Evolutionary conservation across 2,113 vertebrate genomes (phyloP), one percentile per base, ranked within the genome.

Genomic region (Istiophorus platypterus): DNA sequence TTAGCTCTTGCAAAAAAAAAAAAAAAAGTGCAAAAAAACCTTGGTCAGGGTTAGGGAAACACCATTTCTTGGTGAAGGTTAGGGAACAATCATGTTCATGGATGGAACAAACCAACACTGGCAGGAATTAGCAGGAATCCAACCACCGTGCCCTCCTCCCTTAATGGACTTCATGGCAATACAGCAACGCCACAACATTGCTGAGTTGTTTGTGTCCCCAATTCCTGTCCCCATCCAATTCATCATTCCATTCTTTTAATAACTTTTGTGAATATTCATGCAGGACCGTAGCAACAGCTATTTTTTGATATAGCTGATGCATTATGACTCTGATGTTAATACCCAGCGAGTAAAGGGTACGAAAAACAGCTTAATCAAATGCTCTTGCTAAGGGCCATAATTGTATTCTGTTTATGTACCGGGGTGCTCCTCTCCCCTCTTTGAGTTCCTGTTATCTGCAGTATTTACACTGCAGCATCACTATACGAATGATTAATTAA

Each of bases 331-430:
- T 80, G 68, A 87, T 71, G 74, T 80, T 83, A 80, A 73, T 83
- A 37, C 71, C 52, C 71, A 82, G 84, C 59, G 70, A 81, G 67
- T 76, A 81, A 84, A 88, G 80, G 87, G 78, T 73, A 82, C 52
- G 82, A 85, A 88, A n/a, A 85, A 82, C 78, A 77, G 78, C 85
- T 89, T 89, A 80, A 88, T 86, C 72, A 89, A 87, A 80, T 83
- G 86, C 52, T 90, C 72, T 90, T 84, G 87, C 89, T 89, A 42
- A 89, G 81, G 85, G 81, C 82, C 84, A 88, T 88, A 84, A 91
- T 63, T 86, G 83, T 86, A 57, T 77, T 66, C 64, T 66, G 80
- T 88, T 88, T 80, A 81, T 80, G 42, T 90, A 87, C 49, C 67
- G 67, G 54, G 56, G 27, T 66, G 78, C 69, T 71, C 75, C 37